phyloP scores from a whole-genome alignment of 2,113 vertebrate genomes.

The Dermatemys mawii region DNA sequence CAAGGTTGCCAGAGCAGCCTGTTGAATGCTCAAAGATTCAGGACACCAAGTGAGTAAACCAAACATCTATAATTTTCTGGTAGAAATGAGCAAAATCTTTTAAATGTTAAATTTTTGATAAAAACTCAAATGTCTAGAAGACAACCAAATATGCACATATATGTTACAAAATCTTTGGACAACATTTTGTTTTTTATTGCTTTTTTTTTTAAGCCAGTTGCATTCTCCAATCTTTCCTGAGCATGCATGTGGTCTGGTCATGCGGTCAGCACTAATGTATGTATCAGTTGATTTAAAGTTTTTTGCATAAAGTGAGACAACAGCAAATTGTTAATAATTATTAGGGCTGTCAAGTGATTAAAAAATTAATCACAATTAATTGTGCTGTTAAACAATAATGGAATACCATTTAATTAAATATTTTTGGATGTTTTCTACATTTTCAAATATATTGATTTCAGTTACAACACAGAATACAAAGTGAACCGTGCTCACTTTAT shows the following conservation, averaged over 20 bases:
- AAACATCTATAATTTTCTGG: not conserved
- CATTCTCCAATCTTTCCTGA: not conserved
- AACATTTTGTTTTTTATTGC: not conserved
- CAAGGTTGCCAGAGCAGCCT: not conserved
- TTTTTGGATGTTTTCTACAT: no score
- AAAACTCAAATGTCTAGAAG: not conserved
- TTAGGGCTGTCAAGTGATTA: no score
- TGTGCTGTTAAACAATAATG: no score
- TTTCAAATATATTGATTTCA: no score
- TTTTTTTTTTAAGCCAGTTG: not conserved
- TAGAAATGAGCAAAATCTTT: not conserved
- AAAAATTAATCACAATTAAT: no score
- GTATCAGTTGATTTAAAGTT: not conserved
- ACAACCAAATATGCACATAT: not conserved
- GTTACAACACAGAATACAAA: no score
- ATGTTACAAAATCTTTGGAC: no score
- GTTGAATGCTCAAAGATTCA: not conserved
- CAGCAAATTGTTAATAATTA: not conserved
- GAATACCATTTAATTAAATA: no score
- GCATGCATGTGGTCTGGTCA: not conserved
- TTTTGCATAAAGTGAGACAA: not conserved
- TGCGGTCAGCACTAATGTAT: not conserved
- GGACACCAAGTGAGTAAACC: not conserved
- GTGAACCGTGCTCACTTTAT: no score
- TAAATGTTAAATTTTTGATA: not conserved